Evolutionary conservation across 1,140 invertebrate genomes (phyloP), one percentile per base, ranked within the genome.

Genomic region (Plodia interpunctella): DNA sequence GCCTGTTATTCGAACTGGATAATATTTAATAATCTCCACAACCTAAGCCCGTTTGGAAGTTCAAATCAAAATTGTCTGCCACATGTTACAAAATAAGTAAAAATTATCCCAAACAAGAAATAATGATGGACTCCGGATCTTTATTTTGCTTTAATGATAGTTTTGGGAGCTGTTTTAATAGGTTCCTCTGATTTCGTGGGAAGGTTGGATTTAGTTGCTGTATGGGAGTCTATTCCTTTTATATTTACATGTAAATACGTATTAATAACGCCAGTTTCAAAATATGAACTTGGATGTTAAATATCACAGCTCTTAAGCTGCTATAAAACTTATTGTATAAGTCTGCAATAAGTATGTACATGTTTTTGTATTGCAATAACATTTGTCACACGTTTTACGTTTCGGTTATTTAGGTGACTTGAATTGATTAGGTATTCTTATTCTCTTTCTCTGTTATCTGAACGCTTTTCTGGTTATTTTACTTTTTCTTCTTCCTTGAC

Each of bases 91-190:
- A 70, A 70, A 67, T 59, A 68, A 72, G 71, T 66, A 62, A 63
- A 74, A 79, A 82, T 84, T 80, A 82, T 74, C 70, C 74, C 63
- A 72, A 62, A 68, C 62, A 65, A 64, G 65, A 79, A 74, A 80
- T 83, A 78, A 85, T 82, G 63, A 76, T 66, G 65, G 70, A 54
- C 64, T 57, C 62, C 52, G 55, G 68, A 67, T 76, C 80, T 75
- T 78, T 81, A 74, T 86, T 80, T 76, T 74, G 65, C 56, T 70
- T 76, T 86, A 83, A 86, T 83, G 72, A 86, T 80, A 83, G 76
- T 69, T 69, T 75, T 78, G 68, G 67, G 65, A 71, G 58, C 55
- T 57, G 38, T 72, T 76, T n/a, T 81, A 78, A 77, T 81, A 74
- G 70, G 68, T 62, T 66, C 68, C 57, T 55, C 44, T 68, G 57